Base-by-base conservation (phyloP, 2,797 vertebrate species). In the Vespertilio murinus region DNA sequence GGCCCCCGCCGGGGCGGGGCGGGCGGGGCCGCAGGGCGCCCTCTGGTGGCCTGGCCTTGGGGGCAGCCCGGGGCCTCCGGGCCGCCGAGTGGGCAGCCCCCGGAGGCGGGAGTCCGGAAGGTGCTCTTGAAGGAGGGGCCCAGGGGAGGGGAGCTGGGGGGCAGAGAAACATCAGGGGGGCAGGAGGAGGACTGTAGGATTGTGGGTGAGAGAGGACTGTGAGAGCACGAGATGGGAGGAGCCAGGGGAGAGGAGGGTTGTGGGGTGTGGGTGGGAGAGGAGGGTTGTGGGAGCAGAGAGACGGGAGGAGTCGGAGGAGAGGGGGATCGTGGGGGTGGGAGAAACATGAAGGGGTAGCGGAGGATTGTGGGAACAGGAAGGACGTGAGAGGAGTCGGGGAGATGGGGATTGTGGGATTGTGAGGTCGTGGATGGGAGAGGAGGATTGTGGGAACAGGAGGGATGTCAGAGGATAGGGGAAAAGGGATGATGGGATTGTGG, bases 1-100 rank as follows among this genome's bases (percentile, higher is more conserved):
- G 0, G 18, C 81, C 94, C 79, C 54, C 11, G 10, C 18, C 5
- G 49, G 49, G 49, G 18, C 7, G 49, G 49, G 49, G 47, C 49
- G 49, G 49, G 18, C 7, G 49, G 49, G 49, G 47, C 49, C 49
- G 20, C 52, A 22, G 97, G 95, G 96, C 93, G 93, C 97, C 97
- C 97, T 97, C 97, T 96, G 94, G 74, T 97, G 97, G 94, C 95
- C 94, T 97, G 97, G 69, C 90, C 94, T 88, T 91, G 97, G 95
- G 94, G 97, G 98, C 97, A 97, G 97, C 93, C 7, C 28, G 8
- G 5, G 5, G 22, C 88, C 93, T 96, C 93, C 79, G 13, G 13
- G 92, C 87, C 38, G 73, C 12, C 89, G 61, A 20, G 3, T n/a
- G 67, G 35, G n/a, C 30, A 65, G 49, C 40, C 35, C 73, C 1